Evolutionary conservation across 1,140 invertebrate genomes (phyloP).

Genomic region (Pinna nobilis): DNA sequence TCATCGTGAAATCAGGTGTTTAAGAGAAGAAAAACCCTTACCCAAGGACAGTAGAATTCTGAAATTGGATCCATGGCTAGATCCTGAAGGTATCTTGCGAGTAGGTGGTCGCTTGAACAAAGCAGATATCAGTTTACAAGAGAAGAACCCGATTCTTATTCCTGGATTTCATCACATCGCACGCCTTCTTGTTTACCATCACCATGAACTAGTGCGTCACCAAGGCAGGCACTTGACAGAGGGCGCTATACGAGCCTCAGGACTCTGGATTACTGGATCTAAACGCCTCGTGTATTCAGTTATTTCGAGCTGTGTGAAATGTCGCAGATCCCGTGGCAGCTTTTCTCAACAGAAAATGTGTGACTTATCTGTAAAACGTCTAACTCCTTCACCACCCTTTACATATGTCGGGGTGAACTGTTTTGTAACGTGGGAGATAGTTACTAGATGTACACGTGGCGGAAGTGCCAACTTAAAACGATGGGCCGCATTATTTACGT

Average conservation of each 20-base stretch:
- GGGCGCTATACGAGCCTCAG: conserved; percentile 27
- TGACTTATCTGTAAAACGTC: not conserved
- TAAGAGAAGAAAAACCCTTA: not conserved
- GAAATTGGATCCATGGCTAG: conserved; percentile 2
- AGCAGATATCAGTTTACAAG: not conserved
- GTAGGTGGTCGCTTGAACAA: conserved; percentile 41
- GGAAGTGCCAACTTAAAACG: not conserved
- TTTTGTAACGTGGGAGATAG: conserved; percentile 9
- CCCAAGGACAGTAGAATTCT: not conserved
- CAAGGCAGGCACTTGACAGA: conserved; percentile 37
- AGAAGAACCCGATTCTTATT: conserved; percentile 42
- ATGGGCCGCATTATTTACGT: conserved; percentile 35
- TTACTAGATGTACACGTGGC: conserved; percentile 8
- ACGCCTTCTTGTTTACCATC: conserved; percentile 21
- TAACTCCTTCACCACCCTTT: not conserved
- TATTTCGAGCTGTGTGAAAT: conserved; percentile 22
- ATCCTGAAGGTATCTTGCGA: conserved; percentile 25
- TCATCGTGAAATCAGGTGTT: not conserved
- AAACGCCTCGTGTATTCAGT: conserved; percentile 22
- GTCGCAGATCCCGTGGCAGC: not conserved
- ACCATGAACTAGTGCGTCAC: conserved; percentile 34
- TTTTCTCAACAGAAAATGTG: conserved; percentile 11
- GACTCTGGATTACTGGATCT: conserved; percentile 30
- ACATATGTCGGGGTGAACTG: conserved; percentile 2
- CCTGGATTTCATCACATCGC: conserved; percentile 26